Evolutionary conservation across 2,888 invertebrate species (phyloP), one percentile per base, ranked within the genome.

Genomic region (Diachrysia chrysitis): DNA sequence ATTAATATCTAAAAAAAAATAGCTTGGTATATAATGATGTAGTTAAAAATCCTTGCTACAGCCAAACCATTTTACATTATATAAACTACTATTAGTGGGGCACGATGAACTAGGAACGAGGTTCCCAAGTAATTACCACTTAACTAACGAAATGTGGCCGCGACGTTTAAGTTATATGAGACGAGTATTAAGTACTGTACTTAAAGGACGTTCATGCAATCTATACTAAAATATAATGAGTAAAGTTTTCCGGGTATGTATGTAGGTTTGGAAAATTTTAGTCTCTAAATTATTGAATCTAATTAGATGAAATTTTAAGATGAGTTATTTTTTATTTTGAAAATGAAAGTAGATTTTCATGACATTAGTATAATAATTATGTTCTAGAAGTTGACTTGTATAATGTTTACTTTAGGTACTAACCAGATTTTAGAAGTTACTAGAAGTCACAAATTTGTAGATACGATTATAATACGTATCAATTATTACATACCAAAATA

Each of bases 141-240:
- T 42, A 42, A n/a, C 42, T 42, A 42, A 42, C 42, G 42, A 42
- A 42, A 42, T 42, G 42, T 42, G 42, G 42, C 42, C 42, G 42
- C 42, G n/a, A 42, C 42, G 42, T 42, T 42, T 42, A 42, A 42
- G 42, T 42, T 42, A 42, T 42, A 42, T n/a, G 42, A n/a, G 42
- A 42, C 42, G 42, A 42, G 42, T n/a, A 42, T 42, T 42, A 42
- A 42, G 42, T 42, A 16, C 42, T n/a, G n/a, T 42, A 42, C 42
- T 42, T 42, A 37, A 42, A 42, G 16, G 16, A 42, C n/a, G 42
- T n/a, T 42, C 42, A n/a, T 0, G 42, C 16, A 42, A 42, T 42
- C 42, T 42, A n/a, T 42, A 42, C n/a, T 42, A 2, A 6, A 42
- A 42, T 42, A 10, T 42, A 4, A 4, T 37, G 37, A 4, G 37